Evolutionary conservation across 2,797 vertebrate species (phyloP), one percentile per base, ranked within the genome.

Genomic region (Paedocypris micromegethes): DNA sequence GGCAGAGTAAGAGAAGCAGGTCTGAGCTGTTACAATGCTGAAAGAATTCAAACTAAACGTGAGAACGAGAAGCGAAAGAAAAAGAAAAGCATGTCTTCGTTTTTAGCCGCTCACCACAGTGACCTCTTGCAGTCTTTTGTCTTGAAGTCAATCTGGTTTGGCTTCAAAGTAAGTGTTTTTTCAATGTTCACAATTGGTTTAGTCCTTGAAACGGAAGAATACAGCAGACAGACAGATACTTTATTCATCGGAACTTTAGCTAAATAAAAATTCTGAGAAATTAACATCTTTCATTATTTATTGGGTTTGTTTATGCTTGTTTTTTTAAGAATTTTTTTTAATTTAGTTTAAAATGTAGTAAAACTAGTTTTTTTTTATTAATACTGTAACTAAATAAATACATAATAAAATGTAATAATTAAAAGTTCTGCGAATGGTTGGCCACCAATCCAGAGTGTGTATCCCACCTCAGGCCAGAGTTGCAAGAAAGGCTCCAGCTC

Each of bases 1-100:
- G 58, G 93, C 84, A 47, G 88, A 90, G 72, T 93, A 96, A 57
- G 86, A 82, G 69, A 94, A 94, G 77, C 95, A 96, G 2, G 89
- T 90, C 73, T 83, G 78, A 63, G 86, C 92, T 78, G 84, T 79
- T 82, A 96, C 86, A 78, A 85, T 84, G 83, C 83, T 88, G 54
- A 5, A 74, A 23, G 58, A 9, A 57, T 75, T 57, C 4, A 4
- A 5, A 38, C 23, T 9, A 44, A 46, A 5, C 37, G 55, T 56
- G 4, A 57, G 55, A 66, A 76, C 45, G 9, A 41, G 9, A 5
- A 8, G 39, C 4, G n/a, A 7, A 37, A n/a, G 5, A 41, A 38
- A 55, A 5, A 4, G 1, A 38, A 5, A 23, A 38, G 43, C 2
- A 2, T 4, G 3, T 44, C 48, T 9, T 2, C 39, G 3, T 2